Percentiles rank a stretch among this genome's conserved stretches.
Conservation (phyloP, 2,888 invertebrate species). For the Rhamnusium bicolor region DNA sequence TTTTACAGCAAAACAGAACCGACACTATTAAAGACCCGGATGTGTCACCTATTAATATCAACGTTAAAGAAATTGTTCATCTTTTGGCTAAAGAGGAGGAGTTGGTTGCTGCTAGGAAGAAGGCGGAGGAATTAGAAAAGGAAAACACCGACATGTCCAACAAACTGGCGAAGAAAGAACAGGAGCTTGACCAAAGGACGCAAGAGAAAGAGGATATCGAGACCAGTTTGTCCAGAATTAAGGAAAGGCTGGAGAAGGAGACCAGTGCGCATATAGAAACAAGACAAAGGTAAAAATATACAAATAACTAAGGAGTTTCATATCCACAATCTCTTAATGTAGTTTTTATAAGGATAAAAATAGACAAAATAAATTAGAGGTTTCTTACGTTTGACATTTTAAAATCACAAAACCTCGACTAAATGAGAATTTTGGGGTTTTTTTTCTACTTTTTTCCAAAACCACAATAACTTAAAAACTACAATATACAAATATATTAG, state of each 20-base stretch:
- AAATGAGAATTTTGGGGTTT: too few species aligned
- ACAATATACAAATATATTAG: too few species aligned
- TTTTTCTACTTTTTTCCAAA: too few species aligned
- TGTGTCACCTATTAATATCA: conserved; percentile 88
- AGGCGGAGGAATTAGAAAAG: conserved; percentile 90
- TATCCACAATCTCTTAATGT: too few species aligned
- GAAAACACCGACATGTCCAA: conserved; percentile 91
- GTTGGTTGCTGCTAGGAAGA: conserved; percentile 87
- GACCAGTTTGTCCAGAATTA: conserved; percentile 83
- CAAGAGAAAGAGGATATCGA: conserved; percentile 96
- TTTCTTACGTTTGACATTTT: too few species aligned
- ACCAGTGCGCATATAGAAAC: conserved; percentile 91
- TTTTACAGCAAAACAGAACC: conserved; percentile 79
- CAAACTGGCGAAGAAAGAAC: conserved; percentile 91
- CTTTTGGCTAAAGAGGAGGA: conserved; percentile 95
- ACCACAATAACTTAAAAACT: too few species aligned
- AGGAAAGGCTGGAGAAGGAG: conserved; percentile 91
- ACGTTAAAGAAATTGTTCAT: conserved; percentile 92
- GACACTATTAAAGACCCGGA: conserved; percentile 82
- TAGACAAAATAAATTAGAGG: too few species aligned
- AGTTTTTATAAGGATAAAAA: too few species aligned
- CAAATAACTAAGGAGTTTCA: not conserved
- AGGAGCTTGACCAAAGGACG: conserved; percentile 89
- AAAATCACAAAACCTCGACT: too few species aligned
- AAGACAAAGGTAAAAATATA: conserved; percentile 73